phyloP scores from a whole-genome alignment of 2,888 invertebrate genomes.

The Caradrina kadenii region DNA sequence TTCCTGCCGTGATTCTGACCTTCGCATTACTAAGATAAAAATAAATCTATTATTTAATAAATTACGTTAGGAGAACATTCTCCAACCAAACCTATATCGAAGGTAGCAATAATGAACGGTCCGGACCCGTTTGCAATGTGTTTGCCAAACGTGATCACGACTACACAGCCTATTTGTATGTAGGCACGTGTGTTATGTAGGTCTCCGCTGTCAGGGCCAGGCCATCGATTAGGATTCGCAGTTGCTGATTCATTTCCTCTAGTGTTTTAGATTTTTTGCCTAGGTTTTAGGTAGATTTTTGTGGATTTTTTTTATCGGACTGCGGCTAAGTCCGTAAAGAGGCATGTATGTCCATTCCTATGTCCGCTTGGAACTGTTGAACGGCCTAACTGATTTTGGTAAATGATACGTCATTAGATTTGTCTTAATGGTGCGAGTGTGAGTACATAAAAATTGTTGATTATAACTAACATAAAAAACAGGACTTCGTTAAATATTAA shows the following conservation, averaged over 20 bases:
- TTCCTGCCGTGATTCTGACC: background rate
- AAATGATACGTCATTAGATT: too few relatives aligned
- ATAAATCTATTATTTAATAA: constrained; percentile 32
- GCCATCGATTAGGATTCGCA: constrained; percentile 34
- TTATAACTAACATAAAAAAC: too few relatives aligned
- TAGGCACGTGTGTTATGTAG: background rate
- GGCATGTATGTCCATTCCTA: too few relatives aligned
- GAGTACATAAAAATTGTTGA: too few relatives aligned
- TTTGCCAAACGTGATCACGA: constrained; percentile 41
- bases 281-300: background rate
- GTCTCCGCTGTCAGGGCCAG: constrained; percentile 48
- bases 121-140: constrained; percentile 25
- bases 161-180: background rate
- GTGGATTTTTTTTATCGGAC: too few relatives aligned
- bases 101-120: constrained; percentile 28
- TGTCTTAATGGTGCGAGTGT: too few relatives aligned
- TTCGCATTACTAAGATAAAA: background rate
- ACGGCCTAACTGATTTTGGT: too few relatives aligned
- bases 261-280: constrained; percentile 3
- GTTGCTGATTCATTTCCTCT: constrained; percentile 32
- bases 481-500: too few relatives aligned
- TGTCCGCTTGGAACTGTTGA: too few relatives aligned
- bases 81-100: constrained; percentile 13
- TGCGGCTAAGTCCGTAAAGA: too few relatives aligned
- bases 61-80: constrained; percentile 14